Percentiles rank a stretch among this genome's conserved stretches.
Conservation (phyloP, 1,140 invertebrate species). For the Nomia melanderi region DNA sequence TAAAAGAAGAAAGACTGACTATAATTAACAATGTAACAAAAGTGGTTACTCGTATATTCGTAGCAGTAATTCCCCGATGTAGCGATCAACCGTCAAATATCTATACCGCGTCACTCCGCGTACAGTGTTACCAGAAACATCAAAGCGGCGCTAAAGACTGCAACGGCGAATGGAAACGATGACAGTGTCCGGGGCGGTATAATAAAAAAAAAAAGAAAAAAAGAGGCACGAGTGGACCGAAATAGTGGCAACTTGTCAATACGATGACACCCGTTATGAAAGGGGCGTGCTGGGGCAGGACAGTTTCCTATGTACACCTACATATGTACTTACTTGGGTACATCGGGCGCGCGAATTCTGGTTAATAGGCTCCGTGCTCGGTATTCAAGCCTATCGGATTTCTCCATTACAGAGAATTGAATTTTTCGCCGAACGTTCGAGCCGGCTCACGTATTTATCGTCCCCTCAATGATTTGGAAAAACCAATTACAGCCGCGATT, state of each 20-base stretch:
- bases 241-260: slow-evolving; percentile 29
- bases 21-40: no score
- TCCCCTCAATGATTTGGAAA: slow-evolving; percentile 7
- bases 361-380: neutral
- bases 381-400: slow-evolving; percentile 33
- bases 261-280: slow-evolving; percentile 7
- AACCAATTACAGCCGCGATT: slow-evolving; percentile 4
- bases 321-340: neutral
- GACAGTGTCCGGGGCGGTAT: no score
- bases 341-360: neutral
- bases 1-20: no score
- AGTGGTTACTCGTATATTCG: no score
- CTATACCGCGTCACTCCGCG: neutral
- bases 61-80: no score
- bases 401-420: slow-evolving; percentile 36
- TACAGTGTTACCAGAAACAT: neutral
- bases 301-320: neutral
- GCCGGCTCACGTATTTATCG: slow-evolving; percentile 1
- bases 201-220: neutral
- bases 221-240: slow-evolving; percentile 6
- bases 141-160: slow-evolving; percentile 18
- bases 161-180: neutral
- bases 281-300: neutral
- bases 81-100: no score
- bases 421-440: slow-evolving; percentile 40